Evolutionary conservation across 2,888 invertebrate species (phyloP), one percentile per base, ranked within the genome.

Genomic region (Clistopyga incitator): DNA sequence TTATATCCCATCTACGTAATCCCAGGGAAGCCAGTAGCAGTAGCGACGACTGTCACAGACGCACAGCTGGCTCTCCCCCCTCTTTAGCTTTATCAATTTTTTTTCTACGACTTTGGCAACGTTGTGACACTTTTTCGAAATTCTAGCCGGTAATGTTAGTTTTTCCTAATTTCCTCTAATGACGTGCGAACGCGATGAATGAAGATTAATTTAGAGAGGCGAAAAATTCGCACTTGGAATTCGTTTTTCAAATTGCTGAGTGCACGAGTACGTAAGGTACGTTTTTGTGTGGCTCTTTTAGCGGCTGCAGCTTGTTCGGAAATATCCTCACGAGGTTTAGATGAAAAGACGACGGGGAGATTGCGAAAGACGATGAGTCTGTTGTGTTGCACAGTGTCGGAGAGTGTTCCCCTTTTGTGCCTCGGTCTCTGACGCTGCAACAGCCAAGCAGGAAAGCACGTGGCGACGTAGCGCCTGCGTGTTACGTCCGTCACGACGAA

Each of bases 381-480:
- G 8, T 23, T 15, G 50, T n/a, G n/a, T n/a, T n/a, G n/a, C n/a
- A n/a, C 50, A 45, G 45, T 45, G 45, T 50, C n/a, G 1, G 47
- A 50, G 3, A 47, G n/a, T 13, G 3, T 23, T 54, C n/a, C n/a
- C 23, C 42, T n/a, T 42, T 71, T 23, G 29, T n/a, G 20, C 20
- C 42, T 8, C 29, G 13, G 72, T 29, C 29, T 29, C n/a, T 34
- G 34, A 2, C 15, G 50, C 54, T 64, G 50, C 74, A 75, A 64
- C 74, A 20, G 50, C 59, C 47, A 56, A 65, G n/a, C 50, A 50
- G 29, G 65, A 81, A 84, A 84, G 85, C 87, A 87, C 87, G 87
- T 87, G 87, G 86, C 78, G 68, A 88, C 86, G 86, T 86, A 88
- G 92, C 92, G 92, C 92, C 90, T 92, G 92, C 92, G 92, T 92